Evolutionary conservation across 2,797 vertebrate genomes (phyloP).

Genomic region (Crocidura indochinensis): DNA sequence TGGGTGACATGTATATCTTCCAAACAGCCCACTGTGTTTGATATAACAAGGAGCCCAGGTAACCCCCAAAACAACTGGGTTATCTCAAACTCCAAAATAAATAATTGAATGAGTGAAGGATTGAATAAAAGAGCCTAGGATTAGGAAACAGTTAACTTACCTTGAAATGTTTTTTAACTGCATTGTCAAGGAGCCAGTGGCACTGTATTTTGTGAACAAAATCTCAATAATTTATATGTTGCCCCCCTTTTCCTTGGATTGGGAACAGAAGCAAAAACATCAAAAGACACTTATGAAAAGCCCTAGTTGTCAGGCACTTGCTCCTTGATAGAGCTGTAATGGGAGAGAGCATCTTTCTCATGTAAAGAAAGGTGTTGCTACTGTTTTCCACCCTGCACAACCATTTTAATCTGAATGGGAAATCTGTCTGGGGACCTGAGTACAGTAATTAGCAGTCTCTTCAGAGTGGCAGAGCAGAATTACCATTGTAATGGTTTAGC

Average conservation of each 20-base stretch:
- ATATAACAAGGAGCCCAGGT: no score
- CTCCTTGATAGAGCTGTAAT: conserved; percentile 4
- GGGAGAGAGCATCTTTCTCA: conserved; percentile 44
- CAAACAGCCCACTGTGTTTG: no score
- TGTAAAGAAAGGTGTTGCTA: conserved; percentile 83
- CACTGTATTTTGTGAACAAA: no score
- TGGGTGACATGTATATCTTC: background rate
- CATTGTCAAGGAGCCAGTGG: background rate
- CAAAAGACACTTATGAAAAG: conserved; percentile 1
- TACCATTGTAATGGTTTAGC: conserved; percentile 92
- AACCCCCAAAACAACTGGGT: no score
- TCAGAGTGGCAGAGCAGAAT: conserved; percentile 90
- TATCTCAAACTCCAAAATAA: background rate
- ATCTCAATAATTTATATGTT: background rate
- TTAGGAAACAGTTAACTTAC: no score
- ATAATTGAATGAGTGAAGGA: background rate
- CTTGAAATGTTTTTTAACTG: background rate
- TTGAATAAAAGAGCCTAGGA: no score
- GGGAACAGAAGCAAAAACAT: background rate
- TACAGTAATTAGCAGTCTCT: conserved; percentile 91
- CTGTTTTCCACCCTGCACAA: conserved; percentile 71
- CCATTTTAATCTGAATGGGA: conserved; percentile 89
- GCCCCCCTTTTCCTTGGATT: conserved; percentile 26
- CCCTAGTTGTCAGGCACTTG: background rate
- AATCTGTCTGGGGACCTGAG: conserved; percentile 89